Percentiles rank a stretch among this genome's conserved stretches.
Evolutionary conservation across 1,140 invertebrate species (phyloP).

Genomic region (Ceratosolen fusciceps): DNA sequence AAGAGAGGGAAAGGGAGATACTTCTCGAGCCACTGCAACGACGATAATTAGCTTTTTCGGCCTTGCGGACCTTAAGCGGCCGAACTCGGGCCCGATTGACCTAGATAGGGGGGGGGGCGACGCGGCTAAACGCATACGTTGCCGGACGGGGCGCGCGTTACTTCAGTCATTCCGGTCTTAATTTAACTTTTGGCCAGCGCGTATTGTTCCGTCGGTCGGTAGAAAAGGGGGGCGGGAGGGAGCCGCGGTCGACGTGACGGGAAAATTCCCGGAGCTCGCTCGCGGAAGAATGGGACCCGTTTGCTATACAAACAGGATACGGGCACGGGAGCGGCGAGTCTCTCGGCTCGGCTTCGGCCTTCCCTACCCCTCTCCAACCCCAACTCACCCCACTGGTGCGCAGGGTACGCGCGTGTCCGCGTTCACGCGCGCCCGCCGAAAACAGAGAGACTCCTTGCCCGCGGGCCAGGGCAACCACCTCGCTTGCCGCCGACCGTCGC

Average conservation of each 20-base stretch:
- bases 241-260: not conserved
- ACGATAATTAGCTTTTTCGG: constrained; percentile 27
- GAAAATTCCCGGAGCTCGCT: constrained; percentile 28
- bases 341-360: too few relatives aligned
- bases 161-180: constrained; percentile 44
- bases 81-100: not conserved
- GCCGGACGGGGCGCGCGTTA: not conserved
- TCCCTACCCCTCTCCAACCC: not conserved
- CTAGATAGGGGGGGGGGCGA: not conserved
- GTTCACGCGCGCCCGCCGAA: not conserved
- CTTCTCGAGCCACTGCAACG: too few relatives aligned
- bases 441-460: not conserved
- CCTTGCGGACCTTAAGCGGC: constrained; percentile 9
- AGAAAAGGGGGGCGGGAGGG: not conserved
- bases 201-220: constrained; percentile 11
- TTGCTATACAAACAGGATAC: constrained; percentile 41
- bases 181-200: constrained; percentile 28
- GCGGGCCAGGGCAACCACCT: constrained; percentile 9
- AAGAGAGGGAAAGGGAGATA: too few relatives aligned
- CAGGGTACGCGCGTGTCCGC: not conserved
- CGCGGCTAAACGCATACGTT: not conserved
- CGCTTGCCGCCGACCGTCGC: constrained; percentile 60
- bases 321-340: constrained; percentile 8
- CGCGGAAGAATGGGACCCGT: constrained; percentile 34
- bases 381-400: too few relatives aligned